A percentile compares a stretch with the other conserved stretches of the same genome.
Evolutionary conservation across 2,888 invertebrate genomes (phyloP).

Genomic region (Zele albiditarsus): DNA sequence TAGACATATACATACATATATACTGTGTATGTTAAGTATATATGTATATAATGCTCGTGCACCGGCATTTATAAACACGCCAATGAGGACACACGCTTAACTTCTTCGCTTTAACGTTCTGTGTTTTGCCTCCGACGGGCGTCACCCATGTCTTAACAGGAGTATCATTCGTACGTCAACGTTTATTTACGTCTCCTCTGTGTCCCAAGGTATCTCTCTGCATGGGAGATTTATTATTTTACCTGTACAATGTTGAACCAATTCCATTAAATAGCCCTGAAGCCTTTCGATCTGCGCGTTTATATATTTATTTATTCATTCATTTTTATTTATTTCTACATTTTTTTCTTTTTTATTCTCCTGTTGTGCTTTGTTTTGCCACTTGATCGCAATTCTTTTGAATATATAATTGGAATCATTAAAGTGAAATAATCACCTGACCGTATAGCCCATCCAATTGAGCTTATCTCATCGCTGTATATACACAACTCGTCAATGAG

Average conservation of each 20-base stretch:
- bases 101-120: conserved; percentile 26
- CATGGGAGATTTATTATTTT: conserved; percentile 31
- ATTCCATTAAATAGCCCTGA: conserved; percentile 20
- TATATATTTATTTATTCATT: conserved; percentile 3
- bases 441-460: not conserved
- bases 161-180: conserved; percentile 36
- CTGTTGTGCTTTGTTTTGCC: not conserved
- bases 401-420: conserved; percentile 13
- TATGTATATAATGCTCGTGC: not conserved
- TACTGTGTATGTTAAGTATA: not conserved
- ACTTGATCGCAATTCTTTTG: not conserved
- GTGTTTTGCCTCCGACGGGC: conserved; percentile 31
- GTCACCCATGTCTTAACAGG: conserved; percentile 32
- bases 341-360: not conserved
- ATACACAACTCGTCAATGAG: conserved; percentile 13
- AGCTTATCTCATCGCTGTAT: not conserved
- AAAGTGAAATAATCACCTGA: conserved; percentile 7
- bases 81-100: conserved; percentile 29
- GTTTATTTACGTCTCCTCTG: conserved; percentile 32
- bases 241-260: conserved; percentile 24
- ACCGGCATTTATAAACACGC: conserved; percentile 32
- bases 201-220: conserved; percentile 22
- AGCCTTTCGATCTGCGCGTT: not conserved
- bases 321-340: not conserved
- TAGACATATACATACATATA: not conserved